phyloP scores from a whole-genome alignment of 2,888 invertebrate genomes.

The Orchestes rusci region DNA sequence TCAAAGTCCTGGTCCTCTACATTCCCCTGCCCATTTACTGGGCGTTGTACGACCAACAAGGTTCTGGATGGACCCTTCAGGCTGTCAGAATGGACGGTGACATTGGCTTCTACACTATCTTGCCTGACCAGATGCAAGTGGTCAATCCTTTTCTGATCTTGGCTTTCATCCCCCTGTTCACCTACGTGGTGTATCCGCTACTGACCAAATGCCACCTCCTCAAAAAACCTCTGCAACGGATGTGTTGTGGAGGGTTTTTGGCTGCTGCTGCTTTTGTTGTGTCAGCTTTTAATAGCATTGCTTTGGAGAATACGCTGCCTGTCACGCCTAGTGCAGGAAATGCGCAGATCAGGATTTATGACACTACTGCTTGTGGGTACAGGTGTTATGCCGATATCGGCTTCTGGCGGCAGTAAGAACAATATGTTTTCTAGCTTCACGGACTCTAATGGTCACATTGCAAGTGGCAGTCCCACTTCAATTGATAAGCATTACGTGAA shows the following conservation, averaged over 20 bases:
- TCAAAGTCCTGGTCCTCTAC: slow-evolving; percentile 73
- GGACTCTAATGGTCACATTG: no score
- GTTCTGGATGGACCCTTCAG: slow-evolving; percentile 89
- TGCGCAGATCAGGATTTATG: slow-evolving; percentile 65
- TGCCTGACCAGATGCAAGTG: slow-evolving; percentile 95
- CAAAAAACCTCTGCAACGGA: slow-evolving; percentile 75
- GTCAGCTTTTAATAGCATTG: slow-evolving; percentile 77
- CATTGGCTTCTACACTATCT: slow-evolving; percentile 60
- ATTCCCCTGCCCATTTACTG: slow-evolving; percentile 94
- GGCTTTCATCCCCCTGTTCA: slow-evolving; percentile 77
- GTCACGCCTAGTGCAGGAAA: slow-evolving; percentile 50
- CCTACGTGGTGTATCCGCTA: slow-evolving; percentile 72
- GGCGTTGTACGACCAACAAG: slow-evolving; percentile 96
- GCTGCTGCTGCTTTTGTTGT: slow-evolving; percentile 81
- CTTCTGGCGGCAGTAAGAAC: no score
- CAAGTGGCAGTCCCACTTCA: no score
- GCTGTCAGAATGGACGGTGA: slow-evolving; percentile 82
- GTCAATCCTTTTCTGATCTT: slow-evolving; percentile 83
- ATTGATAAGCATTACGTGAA: slow-evolving; percentile 14
- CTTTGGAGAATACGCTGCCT: slow-evolving; percentile 64
- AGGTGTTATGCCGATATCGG: no score
- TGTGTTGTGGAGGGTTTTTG: slow-evolving; percentile 80
- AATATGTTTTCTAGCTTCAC: no score
- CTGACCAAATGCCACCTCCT: slow-evolving; percentile 59
- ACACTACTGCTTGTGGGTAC: slow-evolving; percentile 63